Conservation (phyloP, 2,113 vertebrate species). For the Chascanopsetta lugubris region DNA sequence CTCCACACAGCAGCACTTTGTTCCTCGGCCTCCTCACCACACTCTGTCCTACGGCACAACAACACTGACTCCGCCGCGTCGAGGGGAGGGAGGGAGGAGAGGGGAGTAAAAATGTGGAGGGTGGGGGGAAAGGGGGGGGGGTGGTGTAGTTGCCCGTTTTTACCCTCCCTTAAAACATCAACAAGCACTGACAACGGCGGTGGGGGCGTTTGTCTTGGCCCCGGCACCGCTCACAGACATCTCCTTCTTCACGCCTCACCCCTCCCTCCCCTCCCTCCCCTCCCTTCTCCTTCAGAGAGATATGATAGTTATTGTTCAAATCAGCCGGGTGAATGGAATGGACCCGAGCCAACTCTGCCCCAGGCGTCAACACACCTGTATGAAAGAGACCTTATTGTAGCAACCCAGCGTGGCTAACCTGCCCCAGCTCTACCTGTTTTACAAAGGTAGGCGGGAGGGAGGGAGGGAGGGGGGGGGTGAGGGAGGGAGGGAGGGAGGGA, state of each 20-base stretch:
- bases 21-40: conserved; percentile 94
- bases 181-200: conserved; percentile 99
- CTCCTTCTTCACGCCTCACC: conserved; percentile 92
- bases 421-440: conserved; percentile 83
- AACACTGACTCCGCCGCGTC: conserved; percentile 88
- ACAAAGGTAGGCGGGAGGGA: conserved; percentile 72
- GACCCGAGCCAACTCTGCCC: conserved; percentile 94
- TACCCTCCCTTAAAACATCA: conserved; percentile 87
- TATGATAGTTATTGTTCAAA: conserved; percentile 99
- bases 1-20: conserved; percentile 97
- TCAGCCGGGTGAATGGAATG: conserved; percentile 97
- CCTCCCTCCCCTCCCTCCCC: conserved; percentile 80
- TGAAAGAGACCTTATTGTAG: conserved; percentile 94
- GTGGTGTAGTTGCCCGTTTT: conserved; percentile 71
- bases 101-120: conserved; percentile 67
- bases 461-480: too few species aligned
- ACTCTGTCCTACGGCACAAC: conserved; percentile 98
- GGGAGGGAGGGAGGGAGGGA: conserved; percentile 71
- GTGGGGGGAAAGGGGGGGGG: conserved; percentile 34
- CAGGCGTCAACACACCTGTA: conserved; percentile 99
- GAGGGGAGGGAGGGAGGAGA: conserved; percentile 44
- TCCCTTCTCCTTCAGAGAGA: conserved; percentile 86
- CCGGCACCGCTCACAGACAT: conserved; percentile 94
- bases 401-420: conserved; percentile 88
- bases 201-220: conserved; percentile 96